A percentile compares a stretch with the other conserved stretches of the same genome.
Conservation (phyloP, 2,888 invertebrate species). For the Leucania comma region DNA sequence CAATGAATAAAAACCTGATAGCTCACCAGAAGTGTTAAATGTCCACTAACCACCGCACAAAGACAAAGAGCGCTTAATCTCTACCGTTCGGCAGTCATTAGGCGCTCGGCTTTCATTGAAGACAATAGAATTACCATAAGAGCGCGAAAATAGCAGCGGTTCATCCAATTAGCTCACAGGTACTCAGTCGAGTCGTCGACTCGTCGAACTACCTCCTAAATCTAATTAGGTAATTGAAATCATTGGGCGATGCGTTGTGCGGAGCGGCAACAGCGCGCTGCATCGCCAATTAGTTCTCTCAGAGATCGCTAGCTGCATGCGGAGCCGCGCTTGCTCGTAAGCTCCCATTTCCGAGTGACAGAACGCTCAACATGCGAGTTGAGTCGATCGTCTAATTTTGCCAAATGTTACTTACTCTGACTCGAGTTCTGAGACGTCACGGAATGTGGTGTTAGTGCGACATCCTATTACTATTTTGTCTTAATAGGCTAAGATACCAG, state of each 20-base stretch:
- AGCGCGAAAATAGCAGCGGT: slow-evolving; percentile 65
- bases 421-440: slow-evolving; percentile 22
- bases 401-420: slow-evolving; percentile 63
- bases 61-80: slow-evolving; percentile 62
- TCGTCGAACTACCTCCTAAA: slow-evolving; percentile 68
- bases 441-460: not conserved
- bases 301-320: slow-evolving; percentile 62
- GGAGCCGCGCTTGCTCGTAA: slow-evolving; percentile 54
- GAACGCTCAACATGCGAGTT: slow-evolving; percentile 67
- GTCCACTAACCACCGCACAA: slow-evolving; percentile 52
- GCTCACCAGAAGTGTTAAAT: slow-evolving; percentile 39
- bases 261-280: slow-evolving; percentile 67
- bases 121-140: slow-evolving; percentile 70
- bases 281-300: slow-evolving; percentile 75
- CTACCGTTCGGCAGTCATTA: slow-evolving; percentile 65
- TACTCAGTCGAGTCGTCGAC: slow-evolving; percentile 52
- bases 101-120: slow-evolving; percentile 61
- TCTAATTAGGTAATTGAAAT: slow-evolving; percentile 85
- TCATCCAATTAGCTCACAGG: slow-evolving; percentile 71
- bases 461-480: not conserved
- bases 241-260: slow-evolving; percentile 68
- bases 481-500: too few species aligned
- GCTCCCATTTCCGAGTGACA: slow-evolving; percentile 69
- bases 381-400: slow-evolving; percentile 68
- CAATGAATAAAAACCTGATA: slow-evolving; percentile 29